phyloP scores from a whole-genome alignment of 2,113 vertebrate species.

The Laterallus jamaicensis region DNA sequence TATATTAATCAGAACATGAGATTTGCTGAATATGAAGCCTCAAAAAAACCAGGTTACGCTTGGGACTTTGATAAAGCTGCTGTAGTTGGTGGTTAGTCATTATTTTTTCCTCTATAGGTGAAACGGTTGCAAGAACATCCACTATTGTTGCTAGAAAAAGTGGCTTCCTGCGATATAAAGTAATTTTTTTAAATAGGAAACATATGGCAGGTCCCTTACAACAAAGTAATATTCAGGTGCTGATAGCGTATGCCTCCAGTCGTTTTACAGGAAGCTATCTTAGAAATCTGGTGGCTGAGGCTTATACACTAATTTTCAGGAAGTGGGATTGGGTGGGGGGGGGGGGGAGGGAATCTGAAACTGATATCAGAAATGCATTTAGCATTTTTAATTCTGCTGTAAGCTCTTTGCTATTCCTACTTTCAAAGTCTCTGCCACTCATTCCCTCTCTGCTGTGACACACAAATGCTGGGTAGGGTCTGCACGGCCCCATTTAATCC shows the following conservation, averaged over 20 bases:
- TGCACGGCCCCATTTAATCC: neutral
- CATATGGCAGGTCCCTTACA: conserved; percentile 64
- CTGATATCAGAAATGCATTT: neutral
- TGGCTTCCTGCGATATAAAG: conserved; percentile 75
- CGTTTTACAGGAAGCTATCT: conserved; percentile 53
- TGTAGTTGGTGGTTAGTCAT: neutral
- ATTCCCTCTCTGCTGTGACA: neutral
- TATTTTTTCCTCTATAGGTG: conserved; percentile 14
- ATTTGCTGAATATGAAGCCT: neutral
- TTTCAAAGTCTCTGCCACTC: neutral
- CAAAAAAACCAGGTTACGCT: neutral
- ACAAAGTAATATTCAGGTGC: conserved; percentile 70
- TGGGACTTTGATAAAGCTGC: neutral
- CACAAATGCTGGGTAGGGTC: neutral
- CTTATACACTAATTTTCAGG: neutral
- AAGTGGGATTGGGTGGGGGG: neutral
- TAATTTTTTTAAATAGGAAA: conserved; percentile 76
- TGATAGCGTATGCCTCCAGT: conserved; percentile 53
- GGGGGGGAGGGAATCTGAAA: neutral
- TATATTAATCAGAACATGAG: conserved; percentile 23
- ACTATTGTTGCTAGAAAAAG: conserved; percentile 59
- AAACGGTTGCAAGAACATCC: conserved; percentile 43
- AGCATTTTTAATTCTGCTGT: neutral
- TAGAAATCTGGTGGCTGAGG: conserved; percentile 50
- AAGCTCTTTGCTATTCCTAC: neutral